Percentiles rank a stretch among this genome's conserved stretches.
These are phyloP conservation scores for Adelosebastes latens DNA, from an alignment of 2,797 vertebrate species.

Conservation along the genomic window DNA sequence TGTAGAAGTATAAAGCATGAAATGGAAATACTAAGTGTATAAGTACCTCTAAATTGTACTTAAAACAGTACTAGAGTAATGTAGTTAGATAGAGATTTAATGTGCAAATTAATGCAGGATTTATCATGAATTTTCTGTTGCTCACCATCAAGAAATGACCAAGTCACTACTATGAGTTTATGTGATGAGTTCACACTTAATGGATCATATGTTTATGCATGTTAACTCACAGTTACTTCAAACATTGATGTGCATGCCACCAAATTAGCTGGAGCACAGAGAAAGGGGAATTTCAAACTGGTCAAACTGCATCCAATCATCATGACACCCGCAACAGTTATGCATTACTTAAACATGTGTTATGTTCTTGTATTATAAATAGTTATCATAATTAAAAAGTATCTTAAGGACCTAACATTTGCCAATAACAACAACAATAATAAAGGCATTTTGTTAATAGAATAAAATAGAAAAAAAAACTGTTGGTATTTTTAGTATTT, in stretches of 20 bases:
- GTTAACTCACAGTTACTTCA: neutral
- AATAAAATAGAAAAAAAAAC: neutral
- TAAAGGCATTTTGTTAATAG: neutral
- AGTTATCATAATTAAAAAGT: neutral
- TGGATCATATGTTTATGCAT: neutral
- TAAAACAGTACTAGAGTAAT: neutral
- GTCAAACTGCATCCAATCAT: neutral
- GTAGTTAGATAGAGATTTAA: neutral
- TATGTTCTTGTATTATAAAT: neutral
- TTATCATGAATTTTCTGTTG: neutral
- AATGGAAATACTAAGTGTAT: accelerated
- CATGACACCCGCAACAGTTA: neutral
- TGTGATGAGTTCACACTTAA: neutral
- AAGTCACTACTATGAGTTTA: neutral
- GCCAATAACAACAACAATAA: neutral
- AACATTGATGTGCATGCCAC: neutral
- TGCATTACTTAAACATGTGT: neutral
- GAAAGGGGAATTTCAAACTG: neutral
- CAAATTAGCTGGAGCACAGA: neutral
- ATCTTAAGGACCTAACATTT: neutral
- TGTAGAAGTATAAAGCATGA: too few species aligned
- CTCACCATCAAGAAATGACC: neutral
- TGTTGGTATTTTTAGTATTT: neutral
- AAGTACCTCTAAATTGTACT: neutral
- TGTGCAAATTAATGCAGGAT: neutral